These are phyloP conservation scores for Bruchidius siliquastri DNA, from an alignment of 2,888 invertebrate species.

Conservation along the genomic window DNA sequence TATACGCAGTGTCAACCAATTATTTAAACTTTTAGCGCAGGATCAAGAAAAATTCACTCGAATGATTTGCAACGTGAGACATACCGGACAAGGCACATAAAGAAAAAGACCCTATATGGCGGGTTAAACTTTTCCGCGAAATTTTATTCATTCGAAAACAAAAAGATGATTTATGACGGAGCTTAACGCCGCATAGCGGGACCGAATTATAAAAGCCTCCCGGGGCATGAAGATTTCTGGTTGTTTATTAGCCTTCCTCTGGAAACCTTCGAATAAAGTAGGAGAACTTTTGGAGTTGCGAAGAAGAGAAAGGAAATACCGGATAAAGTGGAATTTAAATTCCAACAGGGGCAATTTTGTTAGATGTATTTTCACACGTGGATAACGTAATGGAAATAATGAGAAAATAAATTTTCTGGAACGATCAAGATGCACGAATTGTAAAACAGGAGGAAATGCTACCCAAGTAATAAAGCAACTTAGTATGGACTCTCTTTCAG, in stretches of 20 bases:
- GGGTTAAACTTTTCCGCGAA: not conserved
- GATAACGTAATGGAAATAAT: not conserved
- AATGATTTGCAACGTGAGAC: no score
- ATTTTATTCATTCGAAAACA: not conserved
- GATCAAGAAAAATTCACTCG: no score
- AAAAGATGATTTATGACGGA: not conserved
- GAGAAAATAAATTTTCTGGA: no score
- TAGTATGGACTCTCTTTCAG: no score
- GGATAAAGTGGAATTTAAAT: not conserved
- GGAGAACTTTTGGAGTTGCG: not conserved
- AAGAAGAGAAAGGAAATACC: not conserved
- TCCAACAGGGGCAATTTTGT: not conserved
- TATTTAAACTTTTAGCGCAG: no score
- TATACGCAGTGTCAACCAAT: no score
- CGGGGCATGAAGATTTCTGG: not conserved
- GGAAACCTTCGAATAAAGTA: not conserved
- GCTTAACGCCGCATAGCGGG: not conserved
- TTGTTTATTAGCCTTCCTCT: not conserved
- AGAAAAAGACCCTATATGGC: not conserved
- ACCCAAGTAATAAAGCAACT: not conserved
- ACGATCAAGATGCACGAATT: not conserved
- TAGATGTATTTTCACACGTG: not conserved
- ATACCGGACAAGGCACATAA: no score
- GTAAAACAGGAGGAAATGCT: not conserved
- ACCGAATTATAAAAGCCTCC: not conserved